phyloP scores from a whole-genome alignment of 2,888 invertebrate species.

The Perdita meconis region DNA sequence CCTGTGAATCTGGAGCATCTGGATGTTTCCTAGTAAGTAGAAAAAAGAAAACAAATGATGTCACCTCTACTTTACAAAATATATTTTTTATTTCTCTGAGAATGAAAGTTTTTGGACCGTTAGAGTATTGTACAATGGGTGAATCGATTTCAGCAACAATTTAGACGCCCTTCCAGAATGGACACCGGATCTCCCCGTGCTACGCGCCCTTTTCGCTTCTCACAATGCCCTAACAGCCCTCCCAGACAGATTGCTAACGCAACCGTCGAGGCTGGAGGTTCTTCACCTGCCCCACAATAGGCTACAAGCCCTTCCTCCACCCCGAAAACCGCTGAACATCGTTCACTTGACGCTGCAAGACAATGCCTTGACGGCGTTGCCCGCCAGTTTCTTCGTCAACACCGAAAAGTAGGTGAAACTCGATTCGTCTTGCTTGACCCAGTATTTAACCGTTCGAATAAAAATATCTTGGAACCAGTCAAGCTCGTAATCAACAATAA shows the following conservation, averaged over 20 bases:
- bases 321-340: constrained; percentile 89
- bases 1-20: constrained; percentile 91
- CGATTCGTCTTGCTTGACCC: constrained; percentile 69
- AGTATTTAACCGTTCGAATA: too few relatives aligned
- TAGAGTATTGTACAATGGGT: neutral
- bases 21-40: constrained; percentile 89
- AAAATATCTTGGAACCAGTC: too few relatives aligned
- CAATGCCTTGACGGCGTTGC: constrained; percentile 90
- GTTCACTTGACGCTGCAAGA: constrained; percentile 89
- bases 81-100: too few relatives aligned
- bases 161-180: constrained; percentile 90
- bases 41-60: too few relatives aligned
- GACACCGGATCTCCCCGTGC: constrained; percentile 90
- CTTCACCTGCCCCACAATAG: constrained; percentile 92
- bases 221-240: constrained; percentile 90
- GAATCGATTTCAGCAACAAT: constrained; percentile 86
- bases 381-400: constrained; percentile 90
- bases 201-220: constrained; percentile 90
- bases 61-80: too few relatives aligned
- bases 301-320: constrained; percentile 89
- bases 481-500: too few relatives aligned
- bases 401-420: constrained; percentile 84
- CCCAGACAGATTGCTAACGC: constrained; percentile 91
- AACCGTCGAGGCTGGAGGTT: constrained; percentile 89
- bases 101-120: too few relatives aligned